These are phyloP conservation scores for Drosophila formosana DNA, from an alignment of 2,888 invertebrate species.

Conservation along the genomic window DNA sequence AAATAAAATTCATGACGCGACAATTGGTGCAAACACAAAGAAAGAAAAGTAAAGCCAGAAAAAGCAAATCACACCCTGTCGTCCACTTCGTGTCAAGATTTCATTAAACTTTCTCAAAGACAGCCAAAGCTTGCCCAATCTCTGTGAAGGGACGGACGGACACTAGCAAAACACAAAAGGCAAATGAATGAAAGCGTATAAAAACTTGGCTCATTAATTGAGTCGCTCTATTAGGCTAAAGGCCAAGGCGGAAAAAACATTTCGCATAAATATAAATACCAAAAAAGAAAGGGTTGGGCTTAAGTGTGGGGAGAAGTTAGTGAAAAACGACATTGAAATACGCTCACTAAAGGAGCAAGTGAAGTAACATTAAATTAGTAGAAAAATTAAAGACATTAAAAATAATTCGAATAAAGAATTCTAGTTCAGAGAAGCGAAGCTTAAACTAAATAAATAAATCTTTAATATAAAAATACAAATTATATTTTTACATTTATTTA, in stretches of 20 bases:
- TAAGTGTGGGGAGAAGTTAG: not conserved
- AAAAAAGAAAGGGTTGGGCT: not conserved
- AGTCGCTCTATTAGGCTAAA: conserved; percentile 68
- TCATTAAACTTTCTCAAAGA: conserved; percentile 73
- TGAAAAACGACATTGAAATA: conserved; percentile 1
- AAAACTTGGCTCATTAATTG: conserved; percentile 79
- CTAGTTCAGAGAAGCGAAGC: too few relatives aligned
- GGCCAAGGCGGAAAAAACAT: conserved; percentile 53
- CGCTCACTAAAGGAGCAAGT: not conserved
- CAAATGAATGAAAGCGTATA: conserved; percentile 26
- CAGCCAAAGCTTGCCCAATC: conserved; percentile 67
- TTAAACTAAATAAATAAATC: too few relatives aligned
- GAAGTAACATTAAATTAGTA: not conserved
- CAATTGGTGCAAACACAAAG: conserved; percentile 51
- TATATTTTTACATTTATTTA: not conserved
- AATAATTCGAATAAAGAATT: too few relatives aligned
- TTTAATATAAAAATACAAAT: not conserved
- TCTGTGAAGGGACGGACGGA: conserved; percentile 16
- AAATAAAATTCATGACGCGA: conserved; percentile 80
- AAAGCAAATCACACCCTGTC: conserved; percentile 33
- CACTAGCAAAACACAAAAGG: conserved; percentile 10
- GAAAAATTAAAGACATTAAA: too few relatives aligned
- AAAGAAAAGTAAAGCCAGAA: not conserved
- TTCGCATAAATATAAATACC: conserved; percentile 77
- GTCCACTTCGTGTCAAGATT: conserved; percentile 74